These are phyloP conservation scores for Amphiprion percula DNA, from an alignment of 2,113 vertebrate genomes.

Conservation along the genomic window DNA sequence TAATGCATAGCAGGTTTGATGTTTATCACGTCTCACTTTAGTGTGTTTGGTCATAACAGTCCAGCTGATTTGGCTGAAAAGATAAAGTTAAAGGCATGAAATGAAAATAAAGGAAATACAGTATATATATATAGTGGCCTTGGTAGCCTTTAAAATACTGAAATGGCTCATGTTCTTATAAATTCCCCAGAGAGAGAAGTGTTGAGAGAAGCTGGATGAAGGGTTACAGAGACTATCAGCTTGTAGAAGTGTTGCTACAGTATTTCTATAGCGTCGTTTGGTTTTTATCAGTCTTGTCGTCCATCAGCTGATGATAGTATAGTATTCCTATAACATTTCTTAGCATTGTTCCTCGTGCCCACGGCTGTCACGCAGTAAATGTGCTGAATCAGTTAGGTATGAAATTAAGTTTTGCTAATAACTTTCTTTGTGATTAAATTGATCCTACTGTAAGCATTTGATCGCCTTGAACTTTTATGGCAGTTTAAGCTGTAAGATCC, in stretches of 20 bases:
- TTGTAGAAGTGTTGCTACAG: not conserved
- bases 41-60: no score
- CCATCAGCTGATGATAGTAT: constrained; percentile 24
- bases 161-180: not conserved
- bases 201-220: not conserved
- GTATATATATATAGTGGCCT: not conserved
- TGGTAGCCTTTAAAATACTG: not conserved
- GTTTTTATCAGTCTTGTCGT: constrained; percentile 11
- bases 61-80: not conserved
- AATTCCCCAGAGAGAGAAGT: no score
- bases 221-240: not conserved
- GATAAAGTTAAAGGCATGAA: not conserved
- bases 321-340: constrained; percentile 33
- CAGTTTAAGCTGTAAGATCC: constrained; percentile 52
- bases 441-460: constrained; percentile 33
- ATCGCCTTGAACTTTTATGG: constrained; percentile 61
- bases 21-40: not conserved
- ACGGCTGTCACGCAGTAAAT: constrained; percentile 39
- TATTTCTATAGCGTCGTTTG: not conserved
- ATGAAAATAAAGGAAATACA: not conserved
- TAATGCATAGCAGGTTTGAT: not conserved
- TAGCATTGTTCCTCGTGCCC: constrained; percentile 22
- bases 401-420: constrained; percentile 70
- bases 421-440: constrained; percentile 67
- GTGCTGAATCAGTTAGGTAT: constrained; percentile 58